Base-by-base conservation (phyloP, 2,113 vertebrate species). In the Pavo muticus region DNA sequence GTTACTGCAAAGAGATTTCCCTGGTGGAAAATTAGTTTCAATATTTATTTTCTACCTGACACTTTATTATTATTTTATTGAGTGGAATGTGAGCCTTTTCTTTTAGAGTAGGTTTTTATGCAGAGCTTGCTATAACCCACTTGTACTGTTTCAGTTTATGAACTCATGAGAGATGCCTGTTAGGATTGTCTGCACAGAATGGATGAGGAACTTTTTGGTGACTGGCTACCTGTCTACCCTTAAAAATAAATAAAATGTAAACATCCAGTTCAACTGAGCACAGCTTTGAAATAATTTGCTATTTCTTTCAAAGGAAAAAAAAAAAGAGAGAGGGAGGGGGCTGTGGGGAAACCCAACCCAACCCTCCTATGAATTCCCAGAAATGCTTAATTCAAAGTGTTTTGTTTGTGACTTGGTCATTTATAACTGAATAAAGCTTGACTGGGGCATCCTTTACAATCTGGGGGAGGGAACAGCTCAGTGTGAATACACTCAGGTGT, bases 31-130 rank as follows among this genome's bases (percentile, higher is more conserved):
- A 93, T 96, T 87, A 70, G 1, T 89, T 96, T 96, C 94, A 93
- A 91, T 93, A 93, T 95, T 96, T 96, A 96, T 97, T 96, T 94
- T 91, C 92, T 87, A 92, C 85, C 74, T 88, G 94, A 89, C 86
- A 94, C 48, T 93, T 92, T 94, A 93, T 95, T 94, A 90, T 91
- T 96, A 84, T 90, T 91, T 89, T 92, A 91, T 91, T 94, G 92
- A 93, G 71, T 89, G 68, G 87, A 90, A 95, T 87, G 70, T 57
- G 63, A 6, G 50, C 60, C 40, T 71, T 72, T 54, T 90, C 47
- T 91, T 68, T 79, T 63, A 65, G 74, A 57, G 63, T 12, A 64
- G 85, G 69, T 70, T 95, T 94, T 47, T 47, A 24, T 29, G 64
- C 47, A 74, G 57, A 73, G 30, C n/a, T 91, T 1, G 0, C 63